A percentile compares a stretch with the other conserved stretches of the same genome.
Conservation (phyloP, 2,797 vertebrate species). For the Cryptoblepharus egeriae region DNA sequence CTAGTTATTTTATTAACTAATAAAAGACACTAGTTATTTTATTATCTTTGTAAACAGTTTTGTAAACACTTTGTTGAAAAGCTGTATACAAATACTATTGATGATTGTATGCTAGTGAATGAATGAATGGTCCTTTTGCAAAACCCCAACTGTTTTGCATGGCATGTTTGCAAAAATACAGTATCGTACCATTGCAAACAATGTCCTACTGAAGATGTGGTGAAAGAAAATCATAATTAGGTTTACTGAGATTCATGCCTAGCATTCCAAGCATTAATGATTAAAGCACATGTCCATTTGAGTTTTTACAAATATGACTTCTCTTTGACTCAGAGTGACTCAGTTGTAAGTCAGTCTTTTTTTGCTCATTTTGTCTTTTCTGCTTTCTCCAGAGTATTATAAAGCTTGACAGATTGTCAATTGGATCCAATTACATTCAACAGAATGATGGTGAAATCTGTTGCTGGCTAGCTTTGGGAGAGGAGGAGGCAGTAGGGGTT, state of each 20-base stretch:
- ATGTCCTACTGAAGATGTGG: constrained; percentile 11
- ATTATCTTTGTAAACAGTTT: too few relatives aligned
- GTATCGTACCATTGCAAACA: not conserved
- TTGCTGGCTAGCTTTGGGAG: not conserved
- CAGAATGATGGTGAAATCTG: not conserved
- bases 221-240: not conserved
- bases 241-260: constrained; percentile 21
- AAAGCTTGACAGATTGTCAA: not conserved
- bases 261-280: constrained; percentile 10
- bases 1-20: too few relatives aligned
- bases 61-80: too few relatives aligned
- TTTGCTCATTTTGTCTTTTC: constrained; percentile 12
- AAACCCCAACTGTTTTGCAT: not conserved
- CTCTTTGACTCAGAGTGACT: constrained; percentile 17
- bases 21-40: too few relatives aligned
- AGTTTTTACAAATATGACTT: constrained; percentile 8
- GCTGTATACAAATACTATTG: too few relatives aligned
- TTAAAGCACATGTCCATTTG: constrained; percentile 32
- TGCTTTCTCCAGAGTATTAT: constrained; percentile 29
- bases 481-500: not conserved
- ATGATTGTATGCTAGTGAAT: too few relatives aligned
- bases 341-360: constrained; percentile 2
- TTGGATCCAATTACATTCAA: constrained; percentile 18
- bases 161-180: constrained; percentile 24
- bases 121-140: too few relatives aligned